phyloP scores from a whole-genome alignment of 2,888 invertebrate species.

The Polydrusus tereticollis region DNA sequence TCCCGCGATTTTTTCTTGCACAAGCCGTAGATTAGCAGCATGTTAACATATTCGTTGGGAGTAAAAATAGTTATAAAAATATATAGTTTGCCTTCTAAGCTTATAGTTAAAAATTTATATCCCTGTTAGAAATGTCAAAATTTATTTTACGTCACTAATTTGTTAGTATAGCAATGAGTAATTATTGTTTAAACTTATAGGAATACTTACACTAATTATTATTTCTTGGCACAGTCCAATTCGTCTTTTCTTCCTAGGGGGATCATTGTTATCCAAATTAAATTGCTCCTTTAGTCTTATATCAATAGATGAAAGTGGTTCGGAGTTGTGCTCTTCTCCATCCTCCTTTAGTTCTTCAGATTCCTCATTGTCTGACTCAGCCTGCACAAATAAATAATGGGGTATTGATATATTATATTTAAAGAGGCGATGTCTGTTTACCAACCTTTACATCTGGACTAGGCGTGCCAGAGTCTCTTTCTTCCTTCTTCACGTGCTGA shows the following conservation, averaged over 20 bases:
- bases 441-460: slow-evolving; percentile 54
- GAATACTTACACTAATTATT: slow-evolving; percentile 74
- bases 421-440: not conserved
- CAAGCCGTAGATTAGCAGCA: no score
- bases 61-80: no score
- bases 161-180: no score
- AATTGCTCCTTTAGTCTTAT: slow-evolving; percentile 62
- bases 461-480: slow-evolving; percentile 50
- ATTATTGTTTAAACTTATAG: no score
- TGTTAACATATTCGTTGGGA: no score
- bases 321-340: slow-evolving; percentile 55
- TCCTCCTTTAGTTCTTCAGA: slow-evolving; percentile 39
- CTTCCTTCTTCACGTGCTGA: slow-evolving; percentile 41
- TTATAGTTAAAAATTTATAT: no score
- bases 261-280: slow-evolving; percentile 59
- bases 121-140: no score
- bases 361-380: slow-evolving; percentile 46
- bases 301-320: slow-evolving; percentile 57
- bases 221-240: slow-evolving; percentile 74
- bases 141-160: no score
- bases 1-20: no score
- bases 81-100: no score
- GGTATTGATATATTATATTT: no score
- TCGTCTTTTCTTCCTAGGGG: slow-evolving; percentile 66
- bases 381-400: slow-evolving; percentile 18